Base-by-base conservation (phyloP, 1,140 invertebrate genomes). In the Drosophila baimaii region DNA sequence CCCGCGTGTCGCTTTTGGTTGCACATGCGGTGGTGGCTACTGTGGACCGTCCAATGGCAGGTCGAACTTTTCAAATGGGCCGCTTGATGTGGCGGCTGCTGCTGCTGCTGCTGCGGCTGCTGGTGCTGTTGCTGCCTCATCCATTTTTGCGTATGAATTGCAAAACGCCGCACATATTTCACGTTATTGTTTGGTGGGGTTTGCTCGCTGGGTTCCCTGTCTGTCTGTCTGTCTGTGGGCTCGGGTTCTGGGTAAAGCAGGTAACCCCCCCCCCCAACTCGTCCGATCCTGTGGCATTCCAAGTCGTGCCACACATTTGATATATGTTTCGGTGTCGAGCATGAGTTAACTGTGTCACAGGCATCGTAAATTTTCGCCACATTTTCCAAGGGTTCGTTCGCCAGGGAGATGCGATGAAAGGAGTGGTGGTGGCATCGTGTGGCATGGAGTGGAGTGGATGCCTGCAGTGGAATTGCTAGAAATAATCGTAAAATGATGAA, bases 81-180 rank as follows among this genome's bases (percentile, higher is more conserved):
- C 84, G 82, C 78, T 47, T 19, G 51, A 56, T 46, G 64, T 46
- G 25, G 64, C 49, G 52, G 65, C 29, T 65, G 59, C 29, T 33
- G 37, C 17, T 25, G n/a, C 1, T 41, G 37, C 23, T 55, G 62
- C 10, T 55, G 64, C 21, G 63, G 57, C n/a, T 51, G 33, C n/a
- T 29, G 1, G 1, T 35, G 33, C 25, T 61, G 59, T 10, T 43
- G 64, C 29, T 71, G 65, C 68, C 68, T 86, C 79, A 88, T 79
- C 79, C 79, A 83, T 89, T 89, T 89, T 89, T 89, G 84, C 84
- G 84, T 89, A 89, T 89, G 84, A 89, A 89, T 89, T 89, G 84
- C 85, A 89, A 89, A 89, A 89, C 84, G 85, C 85, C 84, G 85
- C 84, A 89, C 84, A 89, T 89, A 90, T 89, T 89, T 89, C 84